Evolutionary conservation across 1,140 invertebrate genomes (phyloP), one percentile per base, ranked within the genome.

Genomic region (Plodia interpunctella): DNA sequence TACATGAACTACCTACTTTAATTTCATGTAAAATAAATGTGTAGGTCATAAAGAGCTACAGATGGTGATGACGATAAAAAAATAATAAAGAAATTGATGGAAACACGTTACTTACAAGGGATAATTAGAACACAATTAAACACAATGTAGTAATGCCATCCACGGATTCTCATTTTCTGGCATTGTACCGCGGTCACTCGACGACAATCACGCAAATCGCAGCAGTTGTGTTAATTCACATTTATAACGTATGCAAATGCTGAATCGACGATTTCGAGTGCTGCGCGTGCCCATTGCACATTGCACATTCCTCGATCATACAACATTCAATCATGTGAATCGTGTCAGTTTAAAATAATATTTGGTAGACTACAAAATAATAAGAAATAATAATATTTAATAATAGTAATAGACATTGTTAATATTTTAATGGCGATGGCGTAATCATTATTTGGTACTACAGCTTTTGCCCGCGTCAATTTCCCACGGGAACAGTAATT

Each of bases 121-220:
- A 73, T 57, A 49, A 76, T 62, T 54, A 80, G 19, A 56, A 74
- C 63, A 74, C 63, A 74, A 68, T 76, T 77, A 77, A 78, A 64
- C 62, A 80, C 51, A 52, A 75, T 51, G 60, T 55, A 76, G 62
- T 50, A 71, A 53, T 63, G 68, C 59, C 65, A 74, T 70, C 57
- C 51, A 19, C 66, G 56, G 61, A 78, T 73, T 75, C 81, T 76
- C 84, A 87, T 87, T 80, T 83, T 87, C 67, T 57, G 72, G 61
- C 84, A 87, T 87, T 74, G 83, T 70, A 70, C 57, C 30, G 53
- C 30, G 51, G 15, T 61, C 49, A 52, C 44, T 30, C 52, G 25
- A 28, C 55, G 59, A 38, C 50, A 53, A 62, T 49, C 58, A 49
- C 30, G 65, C 57, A 59, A 63, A 62, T 62, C 25, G 63, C 19